A percentile compares a stretch with the other conserved stretches of the same genome.
These are phyloP conservation scores for Monochamus saltuarius DNA, from an alignment of 1,140 invertebrate genomes.

Conservation along the genomic window DNA sequence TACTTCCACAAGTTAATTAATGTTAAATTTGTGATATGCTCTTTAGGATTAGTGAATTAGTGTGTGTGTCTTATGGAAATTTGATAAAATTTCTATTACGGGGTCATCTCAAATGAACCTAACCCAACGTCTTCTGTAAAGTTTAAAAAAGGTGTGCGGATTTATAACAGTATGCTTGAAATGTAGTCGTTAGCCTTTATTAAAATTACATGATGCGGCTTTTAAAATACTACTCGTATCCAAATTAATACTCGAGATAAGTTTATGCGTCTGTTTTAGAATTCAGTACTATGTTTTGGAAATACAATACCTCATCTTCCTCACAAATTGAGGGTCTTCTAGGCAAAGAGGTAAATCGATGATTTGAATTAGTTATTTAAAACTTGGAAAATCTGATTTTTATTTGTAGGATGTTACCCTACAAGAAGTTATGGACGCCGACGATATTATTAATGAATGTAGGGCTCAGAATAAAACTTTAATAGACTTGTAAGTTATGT, in stretches of 20 bases:
- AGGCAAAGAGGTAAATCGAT: conserved; percentile 67
- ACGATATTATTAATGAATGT: conserved; percentile 94
- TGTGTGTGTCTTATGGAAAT: conserved; percentile 34
- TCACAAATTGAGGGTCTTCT: conserved; percentile 74
- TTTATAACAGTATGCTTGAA: conserved; percentile 17
- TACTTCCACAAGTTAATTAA: conserved; percentile 26
- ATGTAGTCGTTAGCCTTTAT: conserved; percentile 11
- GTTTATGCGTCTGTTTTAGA: conserved; percentile 5
- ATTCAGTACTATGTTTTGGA: conserved; percentile 73
- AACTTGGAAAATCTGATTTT: conserved; percentile 15
- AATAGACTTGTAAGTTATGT: conserved; percentile 83
- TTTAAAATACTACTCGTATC: neutral
- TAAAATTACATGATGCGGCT: neutral
- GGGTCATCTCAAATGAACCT: conserved; percentile 50
- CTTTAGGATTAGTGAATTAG: conserved; percentile 31
- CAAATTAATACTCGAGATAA: neutral
- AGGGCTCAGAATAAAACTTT: conserved; percentile 90
- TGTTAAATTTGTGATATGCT: conserved; percentile 47
- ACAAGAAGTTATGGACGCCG: conserved; percentile 87
- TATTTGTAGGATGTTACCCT: conserved; percentile 82
- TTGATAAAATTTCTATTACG: conserved; percentile 30
- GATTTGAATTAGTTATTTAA: conserved; percentile 11
- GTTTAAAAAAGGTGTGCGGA: conserved; percentile 34
- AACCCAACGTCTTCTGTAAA: conserved; percentile 44
- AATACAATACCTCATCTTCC: conserved; percentile 70